phyloP scores from a whole-genome alignment of 1,140 invertebrate species.

The Drosophila tropicalis region DNA sequence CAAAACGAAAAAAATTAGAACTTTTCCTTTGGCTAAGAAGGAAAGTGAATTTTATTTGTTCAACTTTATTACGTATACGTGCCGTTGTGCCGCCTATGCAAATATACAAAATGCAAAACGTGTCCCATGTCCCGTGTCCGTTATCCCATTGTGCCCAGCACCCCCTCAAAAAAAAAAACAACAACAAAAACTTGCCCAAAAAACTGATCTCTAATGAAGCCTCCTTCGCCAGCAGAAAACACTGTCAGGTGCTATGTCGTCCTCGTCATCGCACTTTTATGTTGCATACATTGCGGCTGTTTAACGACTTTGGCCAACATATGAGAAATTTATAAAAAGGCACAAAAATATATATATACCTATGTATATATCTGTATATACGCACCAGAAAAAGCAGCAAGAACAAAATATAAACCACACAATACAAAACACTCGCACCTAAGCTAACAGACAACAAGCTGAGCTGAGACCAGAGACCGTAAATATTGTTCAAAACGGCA shows the following conservation, averaged over 20 bases:
- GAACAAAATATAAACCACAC: slow-evolving; percentile 15
- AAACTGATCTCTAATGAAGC: slow-evolving; percentile 73
- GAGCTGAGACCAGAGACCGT: slow-evolving; percentile 41
- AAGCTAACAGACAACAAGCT: slow-evolving; percentile 66
- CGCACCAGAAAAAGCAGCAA: slow-evolving; percentile 2
- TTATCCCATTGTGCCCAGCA: background rate
- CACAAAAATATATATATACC: background rate
- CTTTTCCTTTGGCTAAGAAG: slow-evolving; percentile 62
- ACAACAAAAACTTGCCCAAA: background rate
- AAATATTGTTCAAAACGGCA: slow-evolving; percentile 76
- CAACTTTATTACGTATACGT: slow-evolving; percentile 81
- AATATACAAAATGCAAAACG: slow-evolving; percentile 81
- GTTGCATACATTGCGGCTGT: slow-evolving; percentile 66
- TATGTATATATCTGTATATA: background rate
- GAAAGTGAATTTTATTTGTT: slow-evolving; percentile 82
- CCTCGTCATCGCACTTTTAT: slow-evolving; percentile 60
- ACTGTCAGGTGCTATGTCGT: slow-evolving; percentile 55
- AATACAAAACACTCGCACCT: slow-evolving; percentile 40
- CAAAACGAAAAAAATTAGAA: slow-evolving; percentile 66
- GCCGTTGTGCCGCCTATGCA: slow-evolving; percentile 74
- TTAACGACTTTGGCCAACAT: slow-evolving; percentile 68
- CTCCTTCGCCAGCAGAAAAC: slow-evolving; percentile 24
- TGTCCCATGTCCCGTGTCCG: slow-evolving; percentile 34
- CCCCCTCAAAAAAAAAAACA: too few species aligned
- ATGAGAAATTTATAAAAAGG: slow-evolving; percentile 63